Base-by-base conservation (phyloP, 64 coral and sea anemone species). In the Porites lutea region DNA sequence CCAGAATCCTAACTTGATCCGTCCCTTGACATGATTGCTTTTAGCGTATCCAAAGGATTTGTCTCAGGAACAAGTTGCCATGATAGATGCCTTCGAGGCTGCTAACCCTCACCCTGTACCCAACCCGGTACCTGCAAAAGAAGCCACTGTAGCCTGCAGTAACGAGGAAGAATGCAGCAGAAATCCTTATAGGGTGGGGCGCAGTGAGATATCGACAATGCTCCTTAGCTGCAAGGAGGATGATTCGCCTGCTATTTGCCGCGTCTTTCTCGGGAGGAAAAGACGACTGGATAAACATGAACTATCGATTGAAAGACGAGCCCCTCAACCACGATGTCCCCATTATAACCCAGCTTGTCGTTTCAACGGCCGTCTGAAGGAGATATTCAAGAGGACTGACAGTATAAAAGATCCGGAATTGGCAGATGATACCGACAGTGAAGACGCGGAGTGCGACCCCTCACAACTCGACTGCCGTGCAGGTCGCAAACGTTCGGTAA, bases 251-350 rank as follows among this genome's bases (percentile, higher is more conserved):
- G 27, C 27, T 37, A 21, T 76, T 14, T 76, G 78, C 21, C 10
- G 44, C 37, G 4, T 80, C 78, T 76, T 51, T 76, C 48, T 76
- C 4, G 73, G 73, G 73, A 76, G 43, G 12, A 76, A 76, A 76
- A 50, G 73, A 51, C 4, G 48, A 51, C 3, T 51, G 44, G 23
- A 44, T 47, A 74, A 47, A 5, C 7, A 11, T n/a, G 71, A 8
- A 47, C 4, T 13, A 13, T 3, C 2, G 8, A 3, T 45, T 73
- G 71, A 73, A 47, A 73, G 12, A 27, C 71, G 22, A 7, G 54
- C 54, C 7, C 7, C 54, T 57, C 1, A 57, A 57, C 54, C 2
- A 1, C 1, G 54, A 9, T 5, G 11, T 55, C 0, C 0, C 11
- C 53, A 0, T 7, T 1, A 7, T 7, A 57, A 57, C 12, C 54